phyloP scores from a whole-genome alignment of 2,797 vertebrate species.

The Choloepus didactylus region DNA sequence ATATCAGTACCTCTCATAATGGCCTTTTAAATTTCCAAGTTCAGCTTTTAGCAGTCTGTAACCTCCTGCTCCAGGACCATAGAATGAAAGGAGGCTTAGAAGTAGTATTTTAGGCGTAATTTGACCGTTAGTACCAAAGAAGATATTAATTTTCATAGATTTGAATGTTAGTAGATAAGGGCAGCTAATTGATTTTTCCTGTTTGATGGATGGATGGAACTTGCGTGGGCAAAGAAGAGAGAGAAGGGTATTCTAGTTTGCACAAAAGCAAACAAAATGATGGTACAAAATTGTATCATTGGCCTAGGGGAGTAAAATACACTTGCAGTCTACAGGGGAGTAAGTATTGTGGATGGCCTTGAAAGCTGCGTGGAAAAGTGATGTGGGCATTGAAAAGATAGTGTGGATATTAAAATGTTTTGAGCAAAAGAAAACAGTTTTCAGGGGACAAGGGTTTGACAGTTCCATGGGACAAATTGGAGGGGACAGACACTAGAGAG shows the following conservation, averaged over 20 bases:
- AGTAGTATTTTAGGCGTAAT: neutral
- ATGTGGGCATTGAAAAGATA: neutral
- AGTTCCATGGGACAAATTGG: rapidly evolving
- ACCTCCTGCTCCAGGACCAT: neutral
- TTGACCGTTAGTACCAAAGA: neutral
- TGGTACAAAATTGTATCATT: rapidly evolving
- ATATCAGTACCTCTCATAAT: neutral
- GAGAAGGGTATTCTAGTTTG: neutral
- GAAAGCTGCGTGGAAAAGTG: neutral
- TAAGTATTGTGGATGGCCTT: neutral
- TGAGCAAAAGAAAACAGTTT: rapidly evolving
- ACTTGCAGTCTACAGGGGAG: neutral
- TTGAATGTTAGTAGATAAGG: neutral
- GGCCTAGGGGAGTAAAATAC: neutral
- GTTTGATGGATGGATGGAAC: no score
- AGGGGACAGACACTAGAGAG: neutral
- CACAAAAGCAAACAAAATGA: neutral
- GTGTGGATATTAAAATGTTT: neutral
- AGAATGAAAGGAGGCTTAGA: neutral
- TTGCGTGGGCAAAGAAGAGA: neutral
- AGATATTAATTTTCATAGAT: neutral
- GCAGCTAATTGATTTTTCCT: neutral
- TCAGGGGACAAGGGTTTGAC: neutral
- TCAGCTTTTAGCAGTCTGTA: neutral
- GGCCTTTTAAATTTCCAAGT: neutral